Percentiles rank a stretch among this genome's conserved stretches.
Evolutionary conservation across 2,797 vertebrate genomes (phyloP).

Genomic region (Allobates femoralis): DNA sequence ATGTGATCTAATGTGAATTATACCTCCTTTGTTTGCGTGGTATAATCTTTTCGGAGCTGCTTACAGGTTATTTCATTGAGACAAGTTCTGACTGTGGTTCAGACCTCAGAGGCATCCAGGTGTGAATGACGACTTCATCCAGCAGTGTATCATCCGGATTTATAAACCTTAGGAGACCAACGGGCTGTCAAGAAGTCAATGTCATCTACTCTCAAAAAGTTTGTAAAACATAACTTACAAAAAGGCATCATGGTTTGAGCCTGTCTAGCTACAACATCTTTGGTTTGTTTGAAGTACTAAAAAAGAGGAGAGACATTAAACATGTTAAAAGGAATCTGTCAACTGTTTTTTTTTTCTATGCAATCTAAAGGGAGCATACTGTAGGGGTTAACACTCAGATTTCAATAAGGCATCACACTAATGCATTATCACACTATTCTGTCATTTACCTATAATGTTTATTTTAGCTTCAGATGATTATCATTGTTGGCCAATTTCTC

Average conservation of each 20-base stretch:
- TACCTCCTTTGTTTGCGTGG: background rate
- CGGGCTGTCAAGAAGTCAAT: background rate
- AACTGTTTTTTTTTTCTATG: too few species aligned
- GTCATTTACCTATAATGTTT: too few species aligned
- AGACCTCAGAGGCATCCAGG: background rate
- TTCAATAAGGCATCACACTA: too few species aligned
- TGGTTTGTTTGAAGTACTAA: background rate
- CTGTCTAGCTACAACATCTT: background rate
- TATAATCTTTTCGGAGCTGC: background rate
- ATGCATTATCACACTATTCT: too few species aligned
- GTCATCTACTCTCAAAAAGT: background rate
- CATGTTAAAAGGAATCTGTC: too few species aligned
- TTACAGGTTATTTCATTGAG: background rate
- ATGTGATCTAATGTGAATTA: conserved; percentile 25
- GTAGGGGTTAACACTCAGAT: too few species aligned
- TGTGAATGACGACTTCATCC: conserved; percentile 6
- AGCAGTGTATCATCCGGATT: background rate
- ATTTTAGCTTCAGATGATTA: too few species aligned
- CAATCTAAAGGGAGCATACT: too few species aligned
- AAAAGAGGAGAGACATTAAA: background rate
- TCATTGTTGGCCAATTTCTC: too few species aligned
- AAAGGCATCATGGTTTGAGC: background rate
- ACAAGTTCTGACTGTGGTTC: background rate
- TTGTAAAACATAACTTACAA: background rate
- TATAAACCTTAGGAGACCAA: background rate